Conservation (phyloP, 1,140 invertebrate species). For the Bombyx mori region ASM3026992v2 NC_085107.1:10255501-10256000, state of each 20-base stretch:
- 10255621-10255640: slow-evolving; percentile 39
- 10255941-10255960: slow-evolving; percentile 87
- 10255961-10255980: slow-evolving; percentile 50
- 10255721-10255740: slow-evolving; percentile 80
- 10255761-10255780: slow-evolving; percentile 80
- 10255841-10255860: slow-evolving; percentile 89
- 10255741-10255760: slow-evolving; percentile 82
- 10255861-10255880: slow-evolving; percentile 90
- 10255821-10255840: slow-evolving; percentile 94
- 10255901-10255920: slow-evolving; percentile 81
- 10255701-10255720: slow-evolving; percentile 77
- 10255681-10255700: slow-evolving; percentile 48
- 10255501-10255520: slow-evolving; percentile 52
- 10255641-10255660: slow-evolving; percentile 52
- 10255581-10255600: slow-evolving; percentile 43
- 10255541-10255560: slow-evolving; percentile 44
- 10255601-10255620: slow-evolving; percentile 60
- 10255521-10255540: slow-evolving; percentile 48
- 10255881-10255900: slow-evolving; percentile 88
- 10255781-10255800: slow-evolving; percentile 89
- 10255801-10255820: slow-evolving; percentile 91
- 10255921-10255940: slow-evolving; percentile 90
- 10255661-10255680: slow-evolving; percentile 50
- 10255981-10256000: slow-evolving; percentile 47
- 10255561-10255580: slow-evolving; percentile 18